Conservation (phyloP, 2,113 vertebrate species). For the Crotalus horridus region DNA sequence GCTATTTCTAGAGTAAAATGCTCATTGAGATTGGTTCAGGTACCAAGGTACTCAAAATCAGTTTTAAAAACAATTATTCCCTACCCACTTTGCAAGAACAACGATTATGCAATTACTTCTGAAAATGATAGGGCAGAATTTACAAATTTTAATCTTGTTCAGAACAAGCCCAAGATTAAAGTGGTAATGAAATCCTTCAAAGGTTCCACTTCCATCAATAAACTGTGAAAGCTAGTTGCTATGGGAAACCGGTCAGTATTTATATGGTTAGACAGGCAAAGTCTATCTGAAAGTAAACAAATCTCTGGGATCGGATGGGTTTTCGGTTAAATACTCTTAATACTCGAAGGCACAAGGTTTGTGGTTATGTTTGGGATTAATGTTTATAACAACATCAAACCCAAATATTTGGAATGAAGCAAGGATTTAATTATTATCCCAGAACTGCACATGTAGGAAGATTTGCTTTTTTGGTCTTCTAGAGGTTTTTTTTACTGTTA, state of each 20-base stretch:
- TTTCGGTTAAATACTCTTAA: background rate
- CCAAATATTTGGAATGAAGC: background rate
- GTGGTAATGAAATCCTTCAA: background rate
- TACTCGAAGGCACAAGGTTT: background rate
- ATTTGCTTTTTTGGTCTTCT: background rate
- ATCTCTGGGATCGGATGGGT: background rate
- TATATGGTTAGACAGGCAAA: background rate
- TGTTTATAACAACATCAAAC: background rate
- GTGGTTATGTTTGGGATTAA: background rate
- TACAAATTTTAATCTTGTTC: background rate
- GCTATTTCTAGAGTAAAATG: background rate
- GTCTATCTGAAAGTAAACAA: background rate
- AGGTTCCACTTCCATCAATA: background rate
- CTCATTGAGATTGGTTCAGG: background rate
- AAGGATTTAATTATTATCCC: background rate
- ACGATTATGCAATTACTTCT: background rate
- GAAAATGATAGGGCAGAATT: background rate
- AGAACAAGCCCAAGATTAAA: background rate
- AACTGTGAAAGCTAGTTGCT: background rate
- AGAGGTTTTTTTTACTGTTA: background rate
- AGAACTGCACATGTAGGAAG: background rate
- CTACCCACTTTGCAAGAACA: background rate
- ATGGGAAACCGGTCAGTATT: background rate
- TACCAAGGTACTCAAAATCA: background rate
- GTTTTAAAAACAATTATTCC: background rate